Evolutionary conservation across 2,888 invertebrate genomes (phyloP).

Genomic region (Tricholauxania praeusta): DNA sequence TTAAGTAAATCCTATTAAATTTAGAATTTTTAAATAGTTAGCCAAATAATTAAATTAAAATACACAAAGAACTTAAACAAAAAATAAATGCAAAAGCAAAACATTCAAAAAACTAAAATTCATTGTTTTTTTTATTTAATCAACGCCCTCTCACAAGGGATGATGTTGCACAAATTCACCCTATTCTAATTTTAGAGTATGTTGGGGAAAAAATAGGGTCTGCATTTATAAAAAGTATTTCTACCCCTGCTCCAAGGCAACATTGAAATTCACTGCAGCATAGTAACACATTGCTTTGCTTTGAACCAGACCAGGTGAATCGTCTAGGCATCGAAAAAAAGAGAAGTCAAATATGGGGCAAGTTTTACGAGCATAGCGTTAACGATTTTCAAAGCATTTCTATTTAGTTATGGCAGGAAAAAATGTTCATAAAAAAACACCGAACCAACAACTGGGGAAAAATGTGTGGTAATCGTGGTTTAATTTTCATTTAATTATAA

Average conservation of each 20-base stretch:
- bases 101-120: background rate
- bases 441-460: background rate
- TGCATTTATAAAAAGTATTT: background rate
- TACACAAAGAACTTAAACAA: background rate
- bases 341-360: background rate
- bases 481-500: constrained; percentile 7
- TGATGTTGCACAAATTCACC: background rate
- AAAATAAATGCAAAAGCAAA: constrained; percentile 7
- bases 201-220: too few relatives aligned
- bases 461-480: background rate
- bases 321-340: too few relatives aligned
- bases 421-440: background rate
- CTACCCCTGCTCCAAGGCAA: background rate
- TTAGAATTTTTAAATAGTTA: constrained; percentile 3
- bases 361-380: background rate
- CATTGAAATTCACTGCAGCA: background rate
- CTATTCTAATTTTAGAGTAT: background rate
- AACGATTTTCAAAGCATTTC: background rate
- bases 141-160: background rate
- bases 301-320: constrained; percentile 1
- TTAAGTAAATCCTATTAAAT: constrained; percentile 3
- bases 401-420: too few relatives aligned
- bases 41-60: constrained; percentile 9
- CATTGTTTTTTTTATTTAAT: constrained; percentile 4
- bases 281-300: background rate